Evolutionary conservation across 2,797 vertebrate species (phyloP).

Genomic region (Crax fasciolata): DNA sequence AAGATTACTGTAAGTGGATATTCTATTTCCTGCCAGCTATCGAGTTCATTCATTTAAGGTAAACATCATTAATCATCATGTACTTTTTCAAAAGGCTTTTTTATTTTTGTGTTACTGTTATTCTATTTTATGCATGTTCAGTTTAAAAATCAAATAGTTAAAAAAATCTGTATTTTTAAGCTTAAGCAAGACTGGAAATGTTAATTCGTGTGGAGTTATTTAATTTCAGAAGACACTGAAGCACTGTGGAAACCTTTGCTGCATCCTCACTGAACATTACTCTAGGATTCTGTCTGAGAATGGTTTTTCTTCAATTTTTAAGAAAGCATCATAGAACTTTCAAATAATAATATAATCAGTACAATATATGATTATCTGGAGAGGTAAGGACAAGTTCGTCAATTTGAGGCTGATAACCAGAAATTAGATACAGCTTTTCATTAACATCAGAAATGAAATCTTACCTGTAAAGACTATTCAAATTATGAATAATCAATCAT

Average conservation of each 20-base stretch:
- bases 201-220: not conserved
- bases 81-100: constrained; percentile 5
- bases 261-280: not conserved
- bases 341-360: not conserved
- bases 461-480: not conserved
- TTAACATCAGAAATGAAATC: not conserved
- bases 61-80: not conserved
- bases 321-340: not conserved
- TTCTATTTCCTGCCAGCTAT: not conserved
- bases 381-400: not conserved
- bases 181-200: not conserved
- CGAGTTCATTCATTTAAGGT: not conserved
- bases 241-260: not conserved
- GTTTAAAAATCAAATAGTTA: not conserved
- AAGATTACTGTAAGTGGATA: not conserved
- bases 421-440: not conserved
- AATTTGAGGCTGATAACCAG: not conserved
- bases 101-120: not conserved
- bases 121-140: not conserved
- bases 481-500: not conserved
- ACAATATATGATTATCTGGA: not conserved
- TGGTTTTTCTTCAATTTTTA: not conserved
- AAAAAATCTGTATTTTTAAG: not conserved
- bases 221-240: not conserved
- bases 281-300: not conserved